Percentiles rank a stretch among this genome's conserved stretches.
Evolutionary conservation across 2,888 invertebrate genomes (phyloP).

Genomic region (Nomada lathburiana): DNA sequence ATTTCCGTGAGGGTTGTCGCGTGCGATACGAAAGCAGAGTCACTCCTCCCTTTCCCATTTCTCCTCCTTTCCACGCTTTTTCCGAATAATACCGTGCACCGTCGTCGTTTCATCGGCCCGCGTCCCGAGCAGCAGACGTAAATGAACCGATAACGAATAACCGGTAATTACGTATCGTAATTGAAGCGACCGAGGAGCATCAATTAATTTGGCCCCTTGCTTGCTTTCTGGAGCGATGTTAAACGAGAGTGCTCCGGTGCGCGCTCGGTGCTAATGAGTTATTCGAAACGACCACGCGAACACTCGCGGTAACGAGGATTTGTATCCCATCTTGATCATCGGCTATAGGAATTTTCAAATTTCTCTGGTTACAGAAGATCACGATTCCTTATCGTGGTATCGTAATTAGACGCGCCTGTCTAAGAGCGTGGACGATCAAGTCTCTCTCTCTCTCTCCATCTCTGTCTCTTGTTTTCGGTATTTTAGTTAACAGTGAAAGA

Average conservation of each 20-base stretch:
- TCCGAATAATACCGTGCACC: background rate
- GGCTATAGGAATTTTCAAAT: background rate
- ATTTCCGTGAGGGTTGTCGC: conserved; percentile 13
- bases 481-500: too few relatives aligned
- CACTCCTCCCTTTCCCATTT: background rate
- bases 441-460: too few relatives aligned
- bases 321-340: background rate
- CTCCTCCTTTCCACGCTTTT: too few relatives aligned
- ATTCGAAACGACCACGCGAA: conserved; percentile 35
- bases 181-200: conserved; percentile 46
- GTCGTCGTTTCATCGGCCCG: background rate
- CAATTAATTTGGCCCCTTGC: conserved; percentile 38
- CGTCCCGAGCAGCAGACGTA: background rate
- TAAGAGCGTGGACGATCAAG: too few relatives aligned
- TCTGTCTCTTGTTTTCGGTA: too few relatives aligned
- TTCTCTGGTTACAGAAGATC: background rate
- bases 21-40: background rate
- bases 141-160: conserved; percentile 45
- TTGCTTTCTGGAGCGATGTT: conserved; percentile 33
- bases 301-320: conserved; percentile 12
- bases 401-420: too few relatives aligned
- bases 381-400: too few relatives aligned
- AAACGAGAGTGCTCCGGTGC: conserved; percentile 35
- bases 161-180: conserved; percentile 48
- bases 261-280: conserved; percentile 43